phyloP scores from a whole-genome alignment of 2,888 invertebrate species.

The Yponomeuta malinellus region DNA sequence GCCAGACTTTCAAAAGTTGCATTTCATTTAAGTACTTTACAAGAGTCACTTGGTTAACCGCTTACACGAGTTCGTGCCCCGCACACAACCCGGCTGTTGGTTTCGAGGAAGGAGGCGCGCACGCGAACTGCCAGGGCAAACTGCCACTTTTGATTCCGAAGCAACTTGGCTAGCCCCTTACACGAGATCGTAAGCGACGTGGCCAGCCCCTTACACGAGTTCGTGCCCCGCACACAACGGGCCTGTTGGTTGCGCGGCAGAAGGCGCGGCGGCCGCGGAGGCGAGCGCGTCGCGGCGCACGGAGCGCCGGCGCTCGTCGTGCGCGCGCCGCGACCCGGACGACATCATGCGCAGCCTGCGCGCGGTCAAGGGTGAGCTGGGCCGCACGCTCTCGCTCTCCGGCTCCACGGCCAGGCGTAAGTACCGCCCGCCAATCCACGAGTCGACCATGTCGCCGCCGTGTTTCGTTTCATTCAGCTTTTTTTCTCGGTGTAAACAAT shows the following conservation, averaged over 20 bases:
- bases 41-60: too few relatives aligned
- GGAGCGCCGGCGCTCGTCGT: constrained; percentile 87
- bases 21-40: too few relatives aligned
- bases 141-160: too few relatives aligned
- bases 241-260: constrained; percentile 20
- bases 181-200: too few relatives aligned
- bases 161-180: too few relatives aligned
- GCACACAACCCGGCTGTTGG: background rate
- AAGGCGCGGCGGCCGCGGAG: constrained; percentile 31
- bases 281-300: constrained; percentile 57
- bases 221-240: background rate
- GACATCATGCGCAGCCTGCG: constrained; percentile 88
- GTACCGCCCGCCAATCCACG: constrained; percentile 43
- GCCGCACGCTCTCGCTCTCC: constrained; percentile 87
- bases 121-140: too few relatives aligned
- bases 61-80: too few relatives aligned
- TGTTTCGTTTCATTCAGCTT: background rate
- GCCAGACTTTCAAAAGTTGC: too few relatives aligned
- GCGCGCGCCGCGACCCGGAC: constrained; percentile 88
- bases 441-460: background rate
- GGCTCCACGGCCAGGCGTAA: constrained; percentile 84
- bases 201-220: background rate
- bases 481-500: background rate
- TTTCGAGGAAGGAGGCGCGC: too few relatives aligned
- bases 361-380: constrained; percentile 87